Evolutionary conservation across 1,140 invertebrate species (phyloP).

Genomic region (Lepidurus packardi): DNA sequence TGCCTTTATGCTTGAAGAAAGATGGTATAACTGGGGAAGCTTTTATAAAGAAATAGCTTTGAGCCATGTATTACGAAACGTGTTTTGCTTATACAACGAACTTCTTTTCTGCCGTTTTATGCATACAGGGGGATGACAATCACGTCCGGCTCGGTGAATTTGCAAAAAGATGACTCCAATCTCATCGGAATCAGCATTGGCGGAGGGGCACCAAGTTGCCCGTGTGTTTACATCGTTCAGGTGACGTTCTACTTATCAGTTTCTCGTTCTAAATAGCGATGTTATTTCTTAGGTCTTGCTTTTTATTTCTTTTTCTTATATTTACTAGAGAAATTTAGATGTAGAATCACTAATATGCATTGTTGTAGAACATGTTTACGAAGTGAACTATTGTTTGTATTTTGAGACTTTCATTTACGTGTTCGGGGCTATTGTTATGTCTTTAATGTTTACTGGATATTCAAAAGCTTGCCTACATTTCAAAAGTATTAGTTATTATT

Average conservation of each 20-base stretch:
- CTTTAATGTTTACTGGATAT: not conserved
- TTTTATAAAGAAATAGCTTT: slow-evolving; percentile 16
- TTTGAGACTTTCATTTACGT: too few species aligned
- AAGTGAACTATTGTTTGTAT: too few species aligned
- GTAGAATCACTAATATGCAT: not conserved
- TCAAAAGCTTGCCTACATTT: not conserved
- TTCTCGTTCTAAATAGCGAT: slow-evolving; percentile 29
- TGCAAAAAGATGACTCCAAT: slow-evolving; percentile 90
- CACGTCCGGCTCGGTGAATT: slow-evolving; percentile 83
- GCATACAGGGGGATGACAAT: slow-evolving; percentile 86
- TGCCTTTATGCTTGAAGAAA: slow-evolving; percentile 23
- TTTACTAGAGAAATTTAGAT: slow-evolving; percentile 19
- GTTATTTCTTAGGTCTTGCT: not conserved
- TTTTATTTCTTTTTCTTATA: not conserved
- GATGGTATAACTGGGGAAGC: slow-evolving; percentile 24
- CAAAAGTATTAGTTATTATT: not conserved
- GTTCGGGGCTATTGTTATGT: too few species aligned
- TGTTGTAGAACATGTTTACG: too few species aligned
- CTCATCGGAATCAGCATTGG: slow-evolving; percentile 97
- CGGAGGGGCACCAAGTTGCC: slow-evolving; percentile 90
- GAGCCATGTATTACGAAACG: slow-evolving; percentile 25
- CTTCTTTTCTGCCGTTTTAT: slow-evolving; percentile 39
- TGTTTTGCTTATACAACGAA: slow-evolving; percentile 28
- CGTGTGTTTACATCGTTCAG: slow-evolving; percentile 93
- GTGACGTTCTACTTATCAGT: slow-evolving; percentile 38